phyloP scores from a whole-genome alignment of 2,888 invertebrate species.

The Epirrhoe alternata region DNA sequence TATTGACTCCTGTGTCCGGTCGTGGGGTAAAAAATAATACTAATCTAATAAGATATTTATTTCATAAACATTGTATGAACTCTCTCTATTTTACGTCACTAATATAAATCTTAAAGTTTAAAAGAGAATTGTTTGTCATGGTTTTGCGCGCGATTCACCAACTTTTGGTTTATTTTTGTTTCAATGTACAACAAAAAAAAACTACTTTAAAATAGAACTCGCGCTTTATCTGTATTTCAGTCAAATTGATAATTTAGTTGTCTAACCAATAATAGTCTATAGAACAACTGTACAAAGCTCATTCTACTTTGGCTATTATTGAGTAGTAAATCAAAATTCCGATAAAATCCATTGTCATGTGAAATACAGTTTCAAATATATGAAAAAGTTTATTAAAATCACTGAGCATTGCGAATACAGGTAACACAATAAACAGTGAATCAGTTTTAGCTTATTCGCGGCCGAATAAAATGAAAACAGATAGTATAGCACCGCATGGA shows the following conservation, averaged over 20 bases:
- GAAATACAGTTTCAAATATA: background rate
- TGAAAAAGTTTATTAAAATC: conserved; percentile 8
- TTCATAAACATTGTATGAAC: too few species aligned
- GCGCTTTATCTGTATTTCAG: background rate
- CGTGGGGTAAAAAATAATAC: too few species aligned
- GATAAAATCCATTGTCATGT: background rate
- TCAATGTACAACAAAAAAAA: too few species aligned
- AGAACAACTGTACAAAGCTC: background rate
- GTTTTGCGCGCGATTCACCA: too few species aligned
- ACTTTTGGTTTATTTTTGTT: too few species aligned
- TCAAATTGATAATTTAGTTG: background rate
- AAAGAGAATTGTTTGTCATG: too few species aligned
- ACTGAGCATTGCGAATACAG: background rate
- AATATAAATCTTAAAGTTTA: too few species aligned
- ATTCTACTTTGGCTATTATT: background rate
- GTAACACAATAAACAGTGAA: conserved; percentile 11
- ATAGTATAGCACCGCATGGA: background rate
- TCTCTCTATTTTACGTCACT: too few species aligned
- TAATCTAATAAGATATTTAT: too few species aligned
- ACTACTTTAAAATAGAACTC: background rate
- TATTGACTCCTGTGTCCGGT: too few species aligned
- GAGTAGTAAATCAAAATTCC: background rate
- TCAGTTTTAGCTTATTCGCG: conserved; percentile 9
- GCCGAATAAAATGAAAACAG: conserved; percentile 5
- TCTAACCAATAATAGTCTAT: background rate